phyloP scores from a whole-genome alignment of 2,797 vertebrate genomes.

The Netta rufina region DNA sequence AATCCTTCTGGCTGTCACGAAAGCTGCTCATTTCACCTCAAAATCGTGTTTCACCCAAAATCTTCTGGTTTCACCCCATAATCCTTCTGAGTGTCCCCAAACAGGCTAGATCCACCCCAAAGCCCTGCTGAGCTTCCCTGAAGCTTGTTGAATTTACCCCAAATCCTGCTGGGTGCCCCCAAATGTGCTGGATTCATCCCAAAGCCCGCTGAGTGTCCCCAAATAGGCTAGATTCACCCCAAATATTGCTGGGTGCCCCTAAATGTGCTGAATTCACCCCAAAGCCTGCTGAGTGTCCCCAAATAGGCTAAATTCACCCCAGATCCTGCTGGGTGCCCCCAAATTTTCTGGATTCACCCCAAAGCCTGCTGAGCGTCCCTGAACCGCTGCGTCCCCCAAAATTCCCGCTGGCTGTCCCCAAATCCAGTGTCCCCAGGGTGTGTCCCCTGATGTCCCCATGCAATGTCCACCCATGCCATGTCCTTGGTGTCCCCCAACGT shows the following conservation, averaged over 20 bases:
- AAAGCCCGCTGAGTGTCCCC: not conserved
- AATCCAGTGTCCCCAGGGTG: not conserved
- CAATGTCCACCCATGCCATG: too few species aligned
- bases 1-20: not conserved
- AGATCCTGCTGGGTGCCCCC: not conserved
- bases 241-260: not conserved
- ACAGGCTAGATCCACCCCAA: not conserved
- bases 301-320: not conserved
- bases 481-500: not conserved
- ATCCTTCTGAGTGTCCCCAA: not conserved
- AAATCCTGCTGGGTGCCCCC: not conserved
- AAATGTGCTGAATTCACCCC: not conserved
- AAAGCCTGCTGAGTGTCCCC: not conserved
- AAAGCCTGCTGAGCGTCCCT: not conserved
- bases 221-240: not conserved
- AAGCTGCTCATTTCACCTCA: not conserved
- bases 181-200: not conserved
- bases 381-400: too few species aligned
- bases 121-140: not conserved
- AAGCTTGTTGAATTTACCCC: too few species aligned
- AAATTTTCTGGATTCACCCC: too few species aligned
- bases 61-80: not conserved
- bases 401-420: too few species aligned
- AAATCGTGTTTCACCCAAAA: not conserved
- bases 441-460: not conserved